These are phyloP conservation scores for Latrodectus elegans DNA, from an alignment of 2,888 invertebrate genomes.

Conservation along the genomic window DNA sequence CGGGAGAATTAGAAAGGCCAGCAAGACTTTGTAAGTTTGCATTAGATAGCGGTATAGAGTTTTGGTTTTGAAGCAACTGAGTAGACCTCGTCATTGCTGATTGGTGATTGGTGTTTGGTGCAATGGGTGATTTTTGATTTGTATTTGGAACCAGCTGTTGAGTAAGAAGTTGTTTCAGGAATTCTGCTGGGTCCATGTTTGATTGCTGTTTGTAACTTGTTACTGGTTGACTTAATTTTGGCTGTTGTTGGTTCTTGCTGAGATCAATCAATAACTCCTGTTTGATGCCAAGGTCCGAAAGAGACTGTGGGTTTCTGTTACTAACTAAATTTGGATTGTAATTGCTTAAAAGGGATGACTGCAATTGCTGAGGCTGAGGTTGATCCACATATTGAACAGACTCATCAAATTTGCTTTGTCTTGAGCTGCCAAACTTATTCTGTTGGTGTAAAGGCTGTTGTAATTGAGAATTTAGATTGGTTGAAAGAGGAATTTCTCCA, in stretches of 20 bases:
- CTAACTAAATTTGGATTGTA: constrained; percentile 1
- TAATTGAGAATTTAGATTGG: constrained; percentile 18
- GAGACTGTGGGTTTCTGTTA: constrained; percentile 10
- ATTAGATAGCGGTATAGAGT: constrained; percentile 5
- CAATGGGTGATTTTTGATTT: constrained; percentile 12
- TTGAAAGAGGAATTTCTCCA: constrained; percentile 49
- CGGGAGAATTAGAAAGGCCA: neutral
- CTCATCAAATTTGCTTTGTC: constrained; percentile 41
- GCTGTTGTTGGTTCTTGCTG: neutral
- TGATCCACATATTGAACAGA: constrained; percentile 21
- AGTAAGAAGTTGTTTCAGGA: neutral
- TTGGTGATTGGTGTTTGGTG: constrained; percentile 16
- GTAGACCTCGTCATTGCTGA: neutral
- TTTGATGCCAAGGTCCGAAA: neutral
- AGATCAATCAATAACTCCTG: constrained; percentile 13
- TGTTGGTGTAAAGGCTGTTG: constrained; percentile 19
- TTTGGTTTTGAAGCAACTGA: constrained; percentile 5
- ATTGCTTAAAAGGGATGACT: constrained; percentile 3
- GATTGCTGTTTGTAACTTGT: neutral
- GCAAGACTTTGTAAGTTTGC: constrained; percentile 3
- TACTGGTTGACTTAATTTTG: neutral
- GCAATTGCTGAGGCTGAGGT: neutral
- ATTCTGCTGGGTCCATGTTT: neutral
- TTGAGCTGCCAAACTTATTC: constrained; percentile 26
- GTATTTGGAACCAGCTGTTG: constrained; percentile 12